Percentiles rank a stretch among this genome's conserved stretches.
These are phyloP conservation scores for Oligia fasciuncula DNA, from an alignment of 2,888 invertebrate genomes.

Conservation along the genomic window DNA sequence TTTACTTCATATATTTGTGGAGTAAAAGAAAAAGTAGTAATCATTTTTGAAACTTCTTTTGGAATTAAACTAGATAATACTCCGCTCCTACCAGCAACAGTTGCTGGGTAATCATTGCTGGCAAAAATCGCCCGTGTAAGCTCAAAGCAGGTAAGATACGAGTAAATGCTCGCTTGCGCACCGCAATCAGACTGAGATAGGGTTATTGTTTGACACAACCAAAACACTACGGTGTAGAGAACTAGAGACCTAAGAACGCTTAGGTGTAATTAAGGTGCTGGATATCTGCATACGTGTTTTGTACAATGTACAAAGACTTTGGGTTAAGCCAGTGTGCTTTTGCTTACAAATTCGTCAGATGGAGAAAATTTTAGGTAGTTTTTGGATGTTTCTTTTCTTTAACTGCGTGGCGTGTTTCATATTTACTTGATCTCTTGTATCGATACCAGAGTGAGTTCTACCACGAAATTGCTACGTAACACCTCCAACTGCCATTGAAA, in stretches of 20 bases:
- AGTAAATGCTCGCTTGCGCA: constrained; percentile 57
- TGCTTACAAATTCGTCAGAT: constrained; percentile 14
- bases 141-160: constrained; percentile 37
- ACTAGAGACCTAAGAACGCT: constrained; percentile 44
- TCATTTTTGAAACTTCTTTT: not conserved
- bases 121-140: not conserved
- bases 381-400: not conserved
- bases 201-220: constrained; percentile 61
- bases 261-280: constrained; percentile 48
- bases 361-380: constrained; percentile 6
- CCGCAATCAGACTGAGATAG: constrained; percentile 64
- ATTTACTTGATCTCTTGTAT: not conserved
- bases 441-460: not conserved
- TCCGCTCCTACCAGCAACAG: too few relatives aligned
- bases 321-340: constrained; percentile 6
- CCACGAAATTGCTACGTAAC: not conserved
- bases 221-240: constrained; percentile 42
- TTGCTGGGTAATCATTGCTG: not conserved
- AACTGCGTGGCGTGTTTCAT: not conserved
- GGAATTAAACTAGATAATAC: not conserved
- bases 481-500: not conserved
- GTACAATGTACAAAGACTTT: constrained; percentile 29
- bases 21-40: not conserved
- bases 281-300: constrained; percentile 41
- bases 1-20: not conserved